These are phyloP conservation scores for Phyto melanocephala DNA, from an alignment of 2,888 invertebrate species.

Conservation along the genomic window DNA sequence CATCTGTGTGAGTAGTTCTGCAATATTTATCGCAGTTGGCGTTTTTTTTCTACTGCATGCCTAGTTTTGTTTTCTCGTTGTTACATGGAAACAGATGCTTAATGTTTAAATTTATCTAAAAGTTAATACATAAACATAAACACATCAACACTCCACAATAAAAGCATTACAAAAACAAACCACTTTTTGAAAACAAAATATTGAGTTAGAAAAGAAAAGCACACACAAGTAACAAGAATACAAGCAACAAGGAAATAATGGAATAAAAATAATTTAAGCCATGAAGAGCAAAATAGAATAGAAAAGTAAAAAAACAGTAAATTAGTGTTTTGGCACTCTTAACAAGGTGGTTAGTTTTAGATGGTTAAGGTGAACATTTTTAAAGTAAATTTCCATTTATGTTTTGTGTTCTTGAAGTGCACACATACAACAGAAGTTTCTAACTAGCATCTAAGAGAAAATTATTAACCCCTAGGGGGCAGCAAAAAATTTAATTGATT, in stretches of 20 bases:
- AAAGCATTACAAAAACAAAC: neutral
- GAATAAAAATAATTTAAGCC: slow-evolving; percentile 26
- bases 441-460: neutral
- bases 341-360: slow-evolving; percentile 67
- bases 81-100: slow-evolving; percentile 70
- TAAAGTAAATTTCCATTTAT: slow-evolving; percentile 8
- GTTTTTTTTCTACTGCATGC: slow-evolving; percentile 23
- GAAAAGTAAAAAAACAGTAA: slow-evolving; percentile 70
- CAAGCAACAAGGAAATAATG: slow-evolving; percentile 15
- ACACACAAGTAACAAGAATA: neutral
- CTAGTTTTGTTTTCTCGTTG: no score
- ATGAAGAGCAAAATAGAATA: neutral
- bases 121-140: slow-evolving; percentile 22
- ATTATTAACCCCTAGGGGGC: slow-evolving; percentile 12
- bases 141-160: neutral
- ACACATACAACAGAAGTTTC: no score
- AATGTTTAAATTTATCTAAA: slow-evolving; percentile 73
- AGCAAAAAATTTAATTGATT: no score
- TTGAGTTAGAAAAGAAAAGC: neutral
- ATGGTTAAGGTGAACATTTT: slow-evolving; percentile 46
- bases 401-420: neutral
- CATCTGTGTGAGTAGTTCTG: no score
- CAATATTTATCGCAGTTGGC: neutral
- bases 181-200: slow-evolving; percentile 21
- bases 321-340: slow-evolving; percentile 75